Conservation (phyloP, 2,888 invertebrate genomes). For the Diarsia dahlii region DNA sequence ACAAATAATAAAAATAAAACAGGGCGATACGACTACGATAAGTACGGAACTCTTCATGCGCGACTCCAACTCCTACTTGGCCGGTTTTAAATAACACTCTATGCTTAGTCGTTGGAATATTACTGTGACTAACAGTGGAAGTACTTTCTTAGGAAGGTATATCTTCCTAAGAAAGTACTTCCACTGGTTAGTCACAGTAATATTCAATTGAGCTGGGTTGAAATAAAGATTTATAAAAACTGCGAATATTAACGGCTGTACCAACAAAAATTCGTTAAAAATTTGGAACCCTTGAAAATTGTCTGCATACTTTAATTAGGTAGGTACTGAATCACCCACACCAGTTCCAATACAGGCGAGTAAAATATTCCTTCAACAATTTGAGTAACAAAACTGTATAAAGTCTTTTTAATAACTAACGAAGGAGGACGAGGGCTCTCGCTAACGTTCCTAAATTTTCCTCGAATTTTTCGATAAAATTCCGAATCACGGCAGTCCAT, state of each 20-base stretch:
- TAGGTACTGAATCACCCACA: not conserved
- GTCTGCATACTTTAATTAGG: not conserved
- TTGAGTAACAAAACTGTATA: constrained; percentile 22
- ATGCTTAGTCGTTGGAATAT: not conserved
- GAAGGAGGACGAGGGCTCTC: constrained; percentile 35
- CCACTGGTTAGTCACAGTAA: not conserved
- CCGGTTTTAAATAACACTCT: not conserved
- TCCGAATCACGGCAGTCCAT: constrained; percentile 69
- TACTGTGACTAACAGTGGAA: not conserved
- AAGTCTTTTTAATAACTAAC: constrained; percentile 30
- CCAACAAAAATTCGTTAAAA: not conserved
- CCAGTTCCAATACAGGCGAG: not conserved
- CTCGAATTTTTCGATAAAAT: constrained; percentile 70
- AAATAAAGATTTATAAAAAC: not conserved
- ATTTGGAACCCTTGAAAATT: not conserved
- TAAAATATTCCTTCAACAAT: constrained; percentile 5
- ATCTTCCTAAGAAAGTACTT: not conserved
- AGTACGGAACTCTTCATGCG: no score
- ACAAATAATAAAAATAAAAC: no score
- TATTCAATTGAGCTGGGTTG: not conserved
- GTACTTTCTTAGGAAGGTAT: not conserved
- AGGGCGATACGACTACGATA: no score
- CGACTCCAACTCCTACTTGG: no score
- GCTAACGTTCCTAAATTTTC: constrained; percentile 62
- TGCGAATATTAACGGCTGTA: not conserved